A percentile compares a stretch with the other conserved stretches of the same genome.
phyloP scores from a whole-genome alignment of 2,797 vertebrate genomes.

The Clarias fuscus region DNA sequence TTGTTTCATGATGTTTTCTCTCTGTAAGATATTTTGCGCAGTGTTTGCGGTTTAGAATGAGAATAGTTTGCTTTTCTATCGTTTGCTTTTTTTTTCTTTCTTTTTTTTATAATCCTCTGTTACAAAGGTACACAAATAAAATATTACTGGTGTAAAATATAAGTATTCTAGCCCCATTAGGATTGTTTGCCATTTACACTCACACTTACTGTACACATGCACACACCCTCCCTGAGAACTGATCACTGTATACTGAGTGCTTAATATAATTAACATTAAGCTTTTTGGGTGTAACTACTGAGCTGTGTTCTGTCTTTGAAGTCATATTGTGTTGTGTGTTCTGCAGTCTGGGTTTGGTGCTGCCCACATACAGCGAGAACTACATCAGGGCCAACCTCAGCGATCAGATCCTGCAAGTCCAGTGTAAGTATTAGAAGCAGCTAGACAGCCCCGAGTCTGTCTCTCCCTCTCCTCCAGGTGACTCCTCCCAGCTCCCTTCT shows the following conservation, averaged over 20 bases:
- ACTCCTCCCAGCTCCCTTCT: conserved; percentile 18
- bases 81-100: no score
- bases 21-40: not conserved
- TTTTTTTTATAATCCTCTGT: not conserved
- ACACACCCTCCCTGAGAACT: no score
- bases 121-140: not conserved
- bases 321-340: not conserved
- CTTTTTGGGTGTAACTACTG: not conserved
- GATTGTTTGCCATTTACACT: not conserved
- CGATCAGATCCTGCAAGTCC: conserved; percentile 99
- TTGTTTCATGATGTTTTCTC: not conserved
- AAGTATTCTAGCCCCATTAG: not conserved
- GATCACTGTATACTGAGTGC: not conserved
- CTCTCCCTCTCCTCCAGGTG: conserved; percentile 44
- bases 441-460: conserved; percentile 46
- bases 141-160: not conserved
- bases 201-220: not conserved
- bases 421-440: conserved; percentile 91
- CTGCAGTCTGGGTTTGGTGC: conserved; percentile 90
- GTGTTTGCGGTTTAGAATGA: not conserved
- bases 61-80: no score
- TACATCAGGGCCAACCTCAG: conserved; percentile 98
- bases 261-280: not conserved
- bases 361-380: conserved; percentile 95
- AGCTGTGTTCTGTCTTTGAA: not conserved